These are phyloP conservation scores for Calephelis nemesis DNA, from an alignment of 1,140 invertebrate species.

Conservation along the genomic window DNA sequence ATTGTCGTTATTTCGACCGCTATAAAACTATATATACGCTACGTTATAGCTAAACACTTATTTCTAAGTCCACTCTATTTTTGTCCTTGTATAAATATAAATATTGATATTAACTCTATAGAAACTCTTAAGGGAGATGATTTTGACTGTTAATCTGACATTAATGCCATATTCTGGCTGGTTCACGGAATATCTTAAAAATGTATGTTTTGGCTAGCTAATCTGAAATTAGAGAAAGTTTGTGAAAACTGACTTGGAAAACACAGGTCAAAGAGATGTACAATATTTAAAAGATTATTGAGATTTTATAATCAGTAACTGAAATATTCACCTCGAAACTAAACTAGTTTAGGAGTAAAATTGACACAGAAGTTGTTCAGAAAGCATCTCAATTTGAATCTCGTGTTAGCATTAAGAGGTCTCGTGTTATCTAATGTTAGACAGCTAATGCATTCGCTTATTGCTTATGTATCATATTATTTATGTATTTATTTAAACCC, in stretches of 20 bases:
- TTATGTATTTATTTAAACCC: conserved; percentile 34
- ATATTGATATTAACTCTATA: conserved; percentile 1
- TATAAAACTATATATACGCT: conserved; percentile 1
- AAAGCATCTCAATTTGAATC: conserved; percentile 45
- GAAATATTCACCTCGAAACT: neutral
- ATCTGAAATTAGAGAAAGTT: too few relatives aligned
- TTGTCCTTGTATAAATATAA: conserved; percentile 4
- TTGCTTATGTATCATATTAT: conserved; percentile 48
- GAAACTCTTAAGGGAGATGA: neutral
- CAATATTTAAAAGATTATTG: too few relatives aligned
- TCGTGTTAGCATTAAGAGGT: conserved; percentile 65
- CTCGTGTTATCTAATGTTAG: conserved; percentile 75
- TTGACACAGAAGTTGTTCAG: conserved; percentile 14
- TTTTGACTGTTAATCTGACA: neutral
- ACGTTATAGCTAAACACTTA: conserved; percentile 10
- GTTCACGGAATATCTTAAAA: too few relatives aligned
- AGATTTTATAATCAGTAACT: neutral
- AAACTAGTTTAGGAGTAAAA: neutral
- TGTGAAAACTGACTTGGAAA: too few relatives aligned
- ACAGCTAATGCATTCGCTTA: conserved; percentile 67
- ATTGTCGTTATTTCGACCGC: conserved; percentile 12
- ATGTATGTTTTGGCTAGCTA: too few relatives aligned
- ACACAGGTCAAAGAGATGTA: too few relatives aligned
- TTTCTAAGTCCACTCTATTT: conserved; percentile 11
- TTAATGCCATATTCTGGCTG: neutral